Base-by-base conservation (phyloP, 2,113 vertebrate species). In the Periophthalmodon schlosseri region DNA sequence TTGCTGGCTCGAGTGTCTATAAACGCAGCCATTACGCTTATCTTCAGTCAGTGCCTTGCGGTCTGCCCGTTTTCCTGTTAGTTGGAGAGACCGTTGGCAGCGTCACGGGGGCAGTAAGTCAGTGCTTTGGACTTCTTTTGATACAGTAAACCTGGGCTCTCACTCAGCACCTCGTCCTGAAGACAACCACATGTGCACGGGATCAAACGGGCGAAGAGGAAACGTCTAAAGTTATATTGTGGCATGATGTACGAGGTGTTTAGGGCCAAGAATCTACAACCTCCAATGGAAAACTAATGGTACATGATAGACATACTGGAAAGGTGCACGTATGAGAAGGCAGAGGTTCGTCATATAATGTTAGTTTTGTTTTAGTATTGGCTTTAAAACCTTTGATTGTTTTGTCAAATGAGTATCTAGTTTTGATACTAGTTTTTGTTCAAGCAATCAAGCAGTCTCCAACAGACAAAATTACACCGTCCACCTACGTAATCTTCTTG, bases 111-210 rank as follows among this genome's bases (percentile, higher is more conserved):
- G 33, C 18, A 24, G 72, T 60, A 60, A 60, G 57, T 72, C 28
- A 52, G 61, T 69, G 50, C 76, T 65, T 76, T 44, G 33, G 34
- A 36, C 49, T 58, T 73, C 64, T 77, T 84, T 74, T 72, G 73
- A 83, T 87, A 75, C 63, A 61, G 64, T 81, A 83, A 85, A 88
- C 76, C 84, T 73, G 76, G 49, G 66, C 63, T 83, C 78, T 89
- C 84, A 89, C 84, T 91, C 84, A 81, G 72, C 89, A 85, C 83
- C 83, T 80, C 78, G 12, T 67, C 68, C 70, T 80, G 87, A 85
- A 78, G 79, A 85, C 86, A 87, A 85, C 78, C 88, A 91, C 89
- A 77, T 92, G 91, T 86, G 73, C 57, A 56, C 81, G 54, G 69
- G 80, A 88, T 89, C 85, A 87, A 87, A 84, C 44, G 23, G 65